phyloP scores from a whole-genome alignment of 2,888 invertebrate species.

The Nowickia ferox region DNA sequence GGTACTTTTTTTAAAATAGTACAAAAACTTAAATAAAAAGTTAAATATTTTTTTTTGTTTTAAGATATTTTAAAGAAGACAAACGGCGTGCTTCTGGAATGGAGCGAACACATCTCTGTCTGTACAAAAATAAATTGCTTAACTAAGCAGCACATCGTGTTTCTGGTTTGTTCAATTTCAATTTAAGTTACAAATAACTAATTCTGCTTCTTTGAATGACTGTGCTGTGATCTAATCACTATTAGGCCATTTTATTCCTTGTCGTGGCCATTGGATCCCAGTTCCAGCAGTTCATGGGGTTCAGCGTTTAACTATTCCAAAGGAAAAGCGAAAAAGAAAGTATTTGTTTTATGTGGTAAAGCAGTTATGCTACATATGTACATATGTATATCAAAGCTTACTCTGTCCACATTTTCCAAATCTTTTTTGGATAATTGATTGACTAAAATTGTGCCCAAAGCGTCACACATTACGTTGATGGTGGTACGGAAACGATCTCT shows the following conservation, averaged over 20 bases:
- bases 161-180: constrained; percentile 9
- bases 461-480: constrained; percentile 97
- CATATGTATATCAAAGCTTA: constrained; percentile 76
- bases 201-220: constrained; percentile 40
- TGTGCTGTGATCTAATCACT: constrained; percentile 10
- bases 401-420: constrained; percentile 84
- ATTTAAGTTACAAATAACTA: constrained; percentile 63
- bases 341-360: not conserved
- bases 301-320: constrained; percentile 83
- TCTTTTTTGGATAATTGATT: constrained; percentile 92
- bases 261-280: constrained; percentile 83
- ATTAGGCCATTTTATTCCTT: constrained; percentile 80
- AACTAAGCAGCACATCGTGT: constrained; percentile 62
- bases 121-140: constrained; percentile 67
- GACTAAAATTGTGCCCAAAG: constrained; percentile 96
- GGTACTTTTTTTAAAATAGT: constrained; percentile 41
- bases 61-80: constrained; percentile 56
- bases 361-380: not conserved
- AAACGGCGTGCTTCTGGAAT: constrained; percentile 68
- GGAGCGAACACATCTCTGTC: constrained; percentile 70
- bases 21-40: constrained; percentile 42
- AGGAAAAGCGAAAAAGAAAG: not conserved
- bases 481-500: constrained; percentile 94
- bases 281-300: constrained; percentile 87
- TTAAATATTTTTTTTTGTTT: not conserved